Evolutionary conservation across 2,888 invertebrate genomes (phyloP).

Genomic region (Chesias legatella): DNA sequence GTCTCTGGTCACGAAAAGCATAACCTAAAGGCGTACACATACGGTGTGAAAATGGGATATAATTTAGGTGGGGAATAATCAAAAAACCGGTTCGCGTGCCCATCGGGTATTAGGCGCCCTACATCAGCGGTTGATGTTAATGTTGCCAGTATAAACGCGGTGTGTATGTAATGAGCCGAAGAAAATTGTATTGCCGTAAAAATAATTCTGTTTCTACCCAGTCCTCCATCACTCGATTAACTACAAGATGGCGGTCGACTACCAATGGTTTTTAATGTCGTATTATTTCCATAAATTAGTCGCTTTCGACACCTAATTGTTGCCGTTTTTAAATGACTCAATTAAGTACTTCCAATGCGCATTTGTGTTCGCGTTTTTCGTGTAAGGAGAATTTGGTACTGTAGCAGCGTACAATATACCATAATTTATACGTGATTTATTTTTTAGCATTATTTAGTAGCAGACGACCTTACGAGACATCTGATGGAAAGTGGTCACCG

Average conservation of each 20-base stretch:
- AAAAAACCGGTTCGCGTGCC: slow-evolving; percentile 77
- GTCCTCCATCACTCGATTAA: slow-evolving; percentile 57
- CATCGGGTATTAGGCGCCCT: slow-evolving; percentile 73
- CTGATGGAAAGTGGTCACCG: no score
- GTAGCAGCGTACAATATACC: no score
- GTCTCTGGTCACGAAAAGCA: slow-evolving; percentile 68
- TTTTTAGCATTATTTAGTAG: no score
- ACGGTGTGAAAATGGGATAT: slow-evolving; percentile 79
- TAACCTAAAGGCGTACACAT: slow-evolving; percentile 55
- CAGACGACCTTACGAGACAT: no score
- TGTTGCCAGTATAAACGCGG: slow-evolving; percentile 71
- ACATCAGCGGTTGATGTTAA: slow-evolving; percentile 72
- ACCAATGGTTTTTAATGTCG: slow-evolving; percentile 21
- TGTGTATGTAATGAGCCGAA: slow-evolving; percentile 78
- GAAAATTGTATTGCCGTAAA: slow-evolving; percentile 80
- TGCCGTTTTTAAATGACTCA: slow-evolving; percentile 27
- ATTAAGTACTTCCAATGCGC: slow-evolving; percentile 22
- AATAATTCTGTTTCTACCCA: slow-evolving; percentile 73
- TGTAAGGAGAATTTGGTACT: slow-evolving; percentile 20
- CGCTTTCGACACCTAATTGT: slow-evolving; percentile 24
- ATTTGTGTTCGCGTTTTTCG: slow-evolving; percentile 20
- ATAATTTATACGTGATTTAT: no score
- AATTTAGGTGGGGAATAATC: slow-evolving; percentile 77
- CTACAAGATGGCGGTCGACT: slow-evolving; percentile 28
- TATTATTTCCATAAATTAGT: slow-evolving; percentile 30